These are phyloP conservation scores for Xerus rutilus DNA, from an alignment of 2,797 vertebrate genomes.

Conservation along the genomic window DNA sequence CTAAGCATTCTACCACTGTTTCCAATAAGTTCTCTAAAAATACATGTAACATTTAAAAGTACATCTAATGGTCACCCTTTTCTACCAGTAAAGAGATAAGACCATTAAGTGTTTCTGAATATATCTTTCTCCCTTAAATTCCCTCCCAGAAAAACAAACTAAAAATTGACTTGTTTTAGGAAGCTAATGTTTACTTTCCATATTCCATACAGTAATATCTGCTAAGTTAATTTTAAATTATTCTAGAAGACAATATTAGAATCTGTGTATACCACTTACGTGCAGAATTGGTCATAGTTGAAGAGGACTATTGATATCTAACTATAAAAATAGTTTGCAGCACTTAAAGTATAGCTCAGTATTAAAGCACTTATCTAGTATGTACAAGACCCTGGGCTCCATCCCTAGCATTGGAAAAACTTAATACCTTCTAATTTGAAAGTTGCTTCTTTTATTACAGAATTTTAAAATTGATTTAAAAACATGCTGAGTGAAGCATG, in stretches of 20 bases:
- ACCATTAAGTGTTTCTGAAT: conserved; percentile 45
- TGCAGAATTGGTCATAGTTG: not conserved
- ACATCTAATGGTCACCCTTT: not conserved
- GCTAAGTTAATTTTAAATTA: conserved; percentile 55
- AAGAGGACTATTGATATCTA: conserved; percentile 29
- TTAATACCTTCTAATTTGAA: conserved; percentile 35
- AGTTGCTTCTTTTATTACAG: not conserved
- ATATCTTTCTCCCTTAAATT: conserved; percentile 1
- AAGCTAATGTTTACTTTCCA: conserved; percentile 42
- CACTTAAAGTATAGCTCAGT: not conserved
- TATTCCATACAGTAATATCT: not conserved
- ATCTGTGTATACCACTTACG: not conserved
- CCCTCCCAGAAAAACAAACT: conserved; percentile 17
- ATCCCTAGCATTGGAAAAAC: not conserved
- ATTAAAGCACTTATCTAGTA: not conserved
- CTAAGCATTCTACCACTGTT: conserved; percentile 41
- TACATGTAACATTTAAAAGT: not conserved
- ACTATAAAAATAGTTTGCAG: not conserved
- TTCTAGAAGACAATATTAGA: conserved; percentile 2
- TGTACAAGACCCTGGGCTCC: not conserved
- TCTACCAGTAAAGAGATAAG: not conserved
- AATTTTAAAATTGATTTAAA: not conserved
- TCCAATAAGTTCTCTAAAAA: not conserved
- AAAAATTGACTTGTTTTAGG: conserved; percentile 8
- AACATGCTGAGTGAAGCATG: not conserved